phyloP scores from a whole-genome alignment of 2,113 vertebrate species.

The Paradoxurus hermaphroditus region DNA sequence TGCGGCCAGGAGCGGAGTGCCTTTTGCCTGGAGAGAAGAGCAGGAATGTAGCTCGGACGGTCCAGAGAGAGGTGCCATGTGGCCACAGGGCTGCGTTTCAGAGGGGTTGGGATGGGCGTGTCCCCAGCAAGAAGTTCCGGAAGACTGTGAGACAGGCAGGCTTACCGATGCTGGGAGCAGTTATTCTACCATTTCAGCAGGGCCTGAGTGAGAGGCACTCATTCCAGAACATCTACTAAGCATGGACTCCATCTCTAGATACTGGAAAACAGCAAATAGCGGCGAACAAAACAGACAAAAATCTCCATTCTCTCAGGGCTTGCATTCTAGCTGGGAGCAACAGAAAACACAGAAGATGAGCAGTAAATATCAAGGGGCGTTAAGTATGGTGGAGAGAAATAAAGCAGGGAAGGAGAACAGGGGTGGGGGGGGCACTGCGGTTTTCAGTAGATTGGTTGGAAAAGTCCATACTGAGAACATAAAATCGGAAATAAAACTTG shows the following conservation, averaged over 20 bases:
- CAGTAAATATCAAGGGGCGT: neutral
- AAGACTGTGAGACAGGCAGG: neutral
- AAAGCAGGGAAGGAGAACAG: neutral
- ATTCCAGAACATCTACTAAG: neutral
- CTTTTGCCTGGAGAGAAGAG: neutral
- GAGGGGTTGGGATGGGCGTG: neutral
- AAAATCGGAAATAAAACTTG: neutral
- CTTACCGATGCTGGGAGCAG: too few species aligned
- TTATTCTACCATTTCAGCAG: neutral
- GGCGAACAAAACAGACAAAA: neutral
- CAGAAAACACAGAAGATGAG: neutral
- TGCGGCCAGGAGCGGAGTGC: neutral
- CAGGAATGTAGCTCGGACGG: neutral
- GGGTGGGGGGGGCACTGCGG: neutral
- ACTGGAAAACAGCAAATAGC: neutral
- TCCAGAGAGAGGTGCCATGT: neutral
- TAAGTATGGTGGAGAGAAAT: neutral
- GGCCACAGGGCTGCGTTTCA: neutral
- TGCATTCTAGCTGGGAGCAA: neutral
- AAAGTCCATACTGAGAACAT: neutral
- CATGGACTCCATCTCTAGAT: neutral
- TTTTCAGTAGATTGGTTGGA: neutral
- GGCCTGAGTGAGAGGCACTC: neutral
- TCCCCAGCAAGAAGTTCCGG: neutral
- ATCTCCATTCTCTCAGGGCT: neutral